phyloP scores from a whole-genome alignment of 2,888 invertebrate genomes.

The Gastrophysa polygoni region DNA sequence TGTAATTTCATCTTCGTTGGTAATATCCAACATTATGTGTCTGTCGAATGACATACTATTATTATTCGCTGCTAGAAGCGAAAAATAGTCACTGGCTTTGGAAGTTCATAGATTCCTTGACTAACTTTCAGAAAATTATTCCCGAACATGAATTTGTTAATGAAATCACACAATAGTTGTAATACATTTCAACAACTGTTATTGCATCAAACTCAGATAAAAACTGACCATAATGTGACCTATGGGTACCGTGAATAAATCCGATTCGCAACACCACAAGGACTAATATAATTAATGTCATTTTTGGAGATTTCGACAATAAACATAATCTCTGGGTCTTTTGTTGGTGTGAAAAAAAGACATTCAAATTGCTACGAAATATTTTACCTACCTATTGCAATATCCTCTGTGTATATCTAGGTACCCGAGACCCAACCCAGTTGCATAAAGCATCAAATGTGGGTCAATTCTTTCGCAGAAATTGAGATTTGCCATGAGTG shows the following conservation, averaged over 20 bases:
- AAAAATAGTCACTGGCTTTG: no score
- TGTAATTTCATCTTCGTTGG: no score
- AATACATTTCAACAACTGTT: neutral
- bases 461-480: slow-evolving; percentile 15
- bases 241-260: neutral
- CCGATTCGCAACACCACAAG: neutral
- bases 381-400: slow-evolving; percentile 4
- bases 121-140: no score
- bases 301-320: slow-evolving; percentile 10
- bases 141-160: no score
- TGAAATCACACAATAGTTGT: neutral
- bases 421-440: slow-evolving; percentile 15
- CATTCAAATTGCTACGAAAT: slow-evolving; percentile 12
- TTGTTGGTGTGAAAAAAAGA: slow-evolving; percentile 8
- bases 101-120: no score
- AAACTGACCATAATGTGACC: neutral
- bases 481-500: neutral
- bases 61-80: no score
- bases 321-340: neutral
- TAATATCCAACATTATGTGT: no score
- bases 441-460: slow-evolving; percentile 19
- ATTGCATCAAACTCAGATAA: neutral
- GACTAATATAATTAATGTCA: neutral
- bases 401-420: slow-evolving; percentile 9
- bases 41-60: no score